A percentile compares a stretch with the other conserved stretches of the same genome.
Evolutionary conservation across 2,797 vertebrate genomes (phyloP).

Genomic region (Ambastaia sidthimunki): DNA sequence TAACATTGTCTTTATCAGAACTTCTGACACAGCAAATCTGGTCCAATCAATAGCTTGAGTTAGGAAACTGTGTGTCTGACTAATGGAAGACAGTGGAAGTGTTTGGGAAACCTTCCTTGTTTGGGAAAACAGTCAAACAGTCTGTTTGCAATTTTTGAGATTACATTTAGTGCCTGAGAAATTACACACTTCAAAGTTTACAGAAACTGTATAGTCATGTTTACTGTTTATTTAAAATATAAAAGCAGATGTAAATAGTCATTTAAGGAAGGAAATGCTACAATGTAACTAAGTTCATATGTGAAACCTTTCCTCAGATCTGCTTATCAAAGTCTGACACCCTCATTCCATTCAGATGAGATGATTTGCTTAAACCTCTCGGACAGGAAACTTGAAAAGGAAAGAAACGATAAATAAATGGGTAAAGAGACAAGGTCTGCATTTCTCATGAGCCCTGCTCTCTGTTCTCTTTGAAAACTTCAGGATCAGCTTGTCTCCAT

Average conservation of each 20-base stretch:
- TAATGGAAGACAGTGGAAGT: background rate
- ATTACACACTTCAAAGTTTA: background rate
- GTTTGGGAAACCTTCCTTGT: background rate
- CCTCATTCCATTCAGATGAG: slow-evolving; percentile 7
- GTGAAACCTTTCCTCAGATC: background rate
- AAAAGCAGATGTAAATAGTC: too few species aligned
- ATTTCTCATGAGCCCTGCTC: slow-evolving; percentile 10
- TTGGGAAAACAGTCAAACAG: background rate
- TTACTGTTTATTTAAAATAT: too few species aligned
- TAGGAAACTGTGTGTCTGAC: background rate
- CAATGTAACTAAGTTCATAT: too few species aligned
- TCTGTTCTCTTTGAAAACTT: slow-evolving; percentile 45
- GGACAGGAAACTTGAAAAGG: slow-evolving; percentile 43
- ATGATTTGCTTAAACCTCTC: slow-evolving; percentile 10
- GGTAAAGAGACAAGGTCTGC: background rate
- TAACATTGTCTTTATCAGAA: too few species aligned
- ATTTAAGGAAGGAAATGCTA: too few species aligned
- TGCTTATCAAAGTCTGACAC: slow-evolving; percentile 16
- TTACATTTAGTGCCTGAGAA: background rate
- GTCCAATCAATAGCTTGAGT: too few species aligned
- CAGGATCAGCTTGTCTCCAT: slow-evolving; percentile 46
- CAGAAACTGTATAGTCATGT: background rate
- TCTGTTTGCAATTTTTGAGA: too few species aligned
- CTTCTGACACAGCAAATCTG: too few species aligned
- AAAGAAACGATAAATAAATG: slow-evolving; percentile 18